Evolutionary conservation across 2,113 vertebrate species (phyloP).

Genomic region (Cavia aperea): DNA sequence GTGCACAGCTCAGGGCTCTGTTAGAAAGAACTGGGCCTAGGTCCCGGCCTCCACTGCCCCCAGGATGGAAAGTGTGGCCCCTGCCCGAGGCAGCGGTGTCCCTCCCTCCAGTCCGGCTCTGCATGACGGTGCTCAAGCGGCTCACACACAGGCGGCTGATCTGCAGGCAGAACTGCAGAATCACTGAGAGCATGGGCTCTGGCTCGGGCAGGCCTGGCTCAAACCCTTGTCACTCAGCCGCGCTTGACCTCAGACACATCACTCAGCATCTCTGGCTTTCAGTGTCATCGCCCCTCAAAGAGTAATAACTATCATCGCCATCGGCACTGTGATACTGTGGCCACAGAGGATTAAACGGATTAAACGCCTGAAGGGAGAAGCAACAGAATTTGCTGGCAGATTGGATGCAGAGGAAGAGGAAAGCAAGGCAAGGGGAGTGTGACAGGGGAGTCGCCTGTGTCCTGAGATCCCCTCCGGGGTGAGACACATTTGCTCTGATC

Average conservation of each 20-base stretch:
- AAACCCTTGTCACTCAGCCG: background rate
- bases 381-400: background rate
- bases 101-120: background rate
- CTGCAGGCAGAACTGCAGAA: no score
- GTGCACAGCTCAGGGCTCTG: background rate
- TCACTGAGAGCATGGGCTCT: background rate
- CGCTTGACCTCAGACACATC: background rate
- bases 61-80: background rate
- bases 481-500: background rate
- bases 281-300: background rate
- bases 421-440: background rate
- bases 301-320: no score
- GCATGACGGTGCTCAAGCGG: background rate
- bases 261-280: background rate
- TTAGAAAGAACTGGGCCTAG: background rate
- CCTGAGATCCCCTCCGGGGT: background rate
- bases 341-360: background rate
- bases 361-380: background rate
- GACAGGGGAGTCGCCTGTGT: background rate
- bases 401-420: background rate
- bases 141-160: background rate
- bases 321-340: background rate
- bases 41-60: background rate
- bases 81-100: accelerated
- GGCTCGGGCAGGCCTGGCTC: background rate